Evolutionary conservation across 1,140 invertebrate species (phyloP).

Genomic region (Bacillus rossius): DNA sequence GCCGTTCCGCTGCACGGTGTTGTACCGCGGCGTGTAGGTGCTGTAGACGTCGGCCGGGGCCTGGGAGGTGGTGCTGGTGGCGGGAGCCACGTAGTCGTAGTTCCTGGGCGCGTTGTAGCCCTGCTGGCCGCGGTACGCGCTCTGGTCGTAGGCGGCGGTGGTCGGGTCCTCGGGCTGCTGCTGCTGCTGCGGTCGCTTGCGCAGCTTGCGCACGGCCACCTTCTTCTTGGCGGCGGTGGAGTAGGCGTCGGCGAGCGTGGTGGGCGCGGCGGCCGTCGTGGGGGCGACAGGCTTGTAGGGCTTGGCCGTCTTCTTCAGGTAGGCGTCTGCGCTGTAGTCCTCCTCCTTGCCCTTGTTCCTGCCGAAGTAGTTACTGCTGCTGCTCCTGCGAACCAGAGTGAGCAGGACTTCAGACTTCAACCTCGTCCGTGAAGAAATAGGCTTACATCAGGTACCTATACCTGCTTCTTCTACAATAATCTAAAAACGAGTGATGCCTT

Average conservation of each 20-base stretch:
- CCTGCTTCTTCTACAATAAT: too few relatives aligned
- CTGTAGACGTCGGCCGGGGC: conserved; percentile 26
- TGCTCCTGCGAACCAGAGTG: conserved; percentile 39
- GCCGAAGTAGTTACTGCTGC: conserved; percentile 61
- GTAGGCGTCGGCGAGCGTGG: conserved; percentile 3
- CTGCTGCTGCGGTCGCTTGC: conserved; percentile 3
- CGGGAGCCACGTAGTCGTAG: conserved; percentile 4
- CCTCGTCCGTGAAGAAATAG: conserved; percentile 30
- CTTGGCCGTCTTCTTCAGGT: conserved; percentile 20
- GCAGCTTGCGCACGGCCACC: conserved; percentile 12
- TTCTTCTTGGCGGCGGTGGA: conserved; percentile 11
- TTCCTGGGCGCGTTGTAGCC: neutral
- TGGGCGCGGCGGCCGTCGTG: conserved; percentile 25
- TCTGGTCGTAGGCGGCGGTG: neutral
- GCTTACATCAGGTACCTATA: too few relatives aligned
- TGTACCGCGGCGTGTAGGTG: conserved; percentile 25
- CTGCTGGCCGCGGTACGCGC: conserved; percentile 1
- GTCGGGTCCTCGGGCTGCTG: too few relatives aligned
- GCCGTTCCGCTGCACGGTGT: conserved; percentile 28
- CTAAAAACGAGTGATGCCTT: too few relatives aligned
- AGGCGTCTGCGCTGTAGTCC: conserved; percentile 36
- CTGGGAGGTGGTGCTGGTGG: neutral
- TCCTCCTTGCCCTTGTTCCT: conserved; percentile 50
- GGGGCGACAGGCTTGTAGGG: conserved; percentile 7
- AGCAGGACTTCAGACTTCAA: conserved; percentile 47